Evolutionary conservation across 2,797 vertebrate genomes (phyloP).

Genomic region (Sebastes taczanowskii): DNA sequence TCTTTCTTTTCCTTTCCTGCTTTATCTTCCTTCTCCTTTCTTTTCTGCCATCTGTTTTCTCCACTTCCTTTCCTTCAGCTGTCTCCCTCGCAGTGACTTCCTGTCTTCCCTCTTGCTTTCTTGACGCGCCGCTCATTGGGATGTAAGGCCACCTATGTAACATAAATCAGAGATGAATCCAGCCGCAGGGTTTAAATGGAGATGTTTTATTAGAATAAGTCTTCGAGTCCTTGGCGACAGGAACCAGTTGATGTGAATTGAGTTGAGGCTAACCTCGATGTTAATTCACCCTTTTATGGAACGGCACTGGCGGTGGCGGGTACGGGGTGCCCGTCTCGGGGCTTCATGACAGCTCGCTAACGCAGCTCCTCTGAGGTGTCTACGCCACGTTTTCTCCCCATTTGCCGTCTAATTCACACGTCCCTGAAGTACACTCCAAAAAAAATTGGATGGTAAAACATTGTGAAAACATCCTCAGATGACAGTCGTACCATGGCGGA

Average conservation of each 20-base stretch:
- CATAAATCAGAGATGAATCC: constrained; percentile 61
- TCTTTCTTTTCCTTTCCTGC: background rate
- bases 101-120: background rate
- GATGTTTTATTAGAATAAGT: constrained; percentile 57
- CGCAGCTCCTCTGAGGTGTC: constrained; percentile 75
- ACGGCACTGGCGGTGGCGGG: constrained; percentile 28
- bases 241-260: constrained; percentile 61
- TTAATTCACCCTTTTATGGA: constrained; percentile 79
- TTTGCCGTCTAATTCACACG: constrained; percentile 85
- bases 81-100: background rate
- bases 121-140: constrained; percentile 9
- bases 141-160: constrained; percentile 32
- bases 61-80: background rate
- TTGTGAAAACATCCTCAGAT: constrained; percentile 80
- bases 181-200: constrained; percentile 64
- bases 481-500: constrained; percentile 49
- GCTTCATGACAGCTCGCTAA: constrained; percentile 83
- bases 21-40: background rate
- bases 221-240: constrained; percentile 21
- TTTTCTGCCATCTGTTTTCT: background rate
- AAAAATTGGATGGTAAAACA: constrained; percentile 78
- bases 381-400: constrained; percentile 73
- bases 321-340: constrained; percentile 35
- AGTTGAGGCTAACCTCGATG: constrained; percentile 69
- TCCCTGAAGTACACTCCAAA: constrained; percentile 72